Percentiles rank a stretch among this genome's conserved stretches.
Conservation (phyloP, 2,888 invertebrate species). For the Platycheirus rosarum region DNA sequence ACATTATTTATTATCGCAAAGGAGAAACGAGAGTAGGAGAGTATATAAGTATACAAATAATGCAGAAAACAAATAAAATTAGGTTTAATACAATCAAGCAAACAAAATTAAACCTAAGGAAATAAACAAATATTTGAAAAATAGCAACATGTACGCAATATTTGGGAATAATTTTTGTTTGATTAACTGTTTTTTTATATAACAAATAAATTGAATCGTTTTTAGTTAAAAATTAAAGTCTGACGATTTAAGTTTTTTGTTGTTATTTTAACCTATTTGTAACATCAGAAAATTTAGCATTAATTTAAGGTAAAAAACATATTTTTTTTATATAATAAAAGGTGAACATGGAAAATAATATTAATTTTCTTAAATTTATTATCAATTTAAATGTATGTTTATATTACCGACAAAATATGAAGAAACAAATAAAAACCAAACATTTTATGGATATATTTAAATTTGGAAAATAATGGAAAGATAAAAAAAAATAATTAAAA, state of each 20-base stretch:
- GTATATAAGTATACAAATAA: constrained; percentile 58
- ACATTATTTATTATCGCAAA: constrained; percentile 74
- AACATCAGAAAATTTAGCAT: constrained; percentile 24
- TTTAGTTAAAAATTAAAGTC: constrained; percentile 61
- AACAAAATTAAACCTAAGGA: constrained; percentile 27
- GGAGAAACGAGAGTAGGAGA: constrained; percentile 45
- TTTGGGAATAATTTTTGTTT: constrained; percentile 4
- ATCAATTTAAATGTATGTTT: constrained; percentile 68
- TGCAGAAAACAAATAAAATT: constrained; percentile 56
- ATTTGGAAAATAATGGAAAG: constrained; percentile 58
- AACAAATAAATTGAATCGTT: constrained; percentile 14
- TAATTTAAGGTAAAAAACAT: constrained; percentile 9
- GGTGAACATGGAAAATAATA: constrained; percentile 37
- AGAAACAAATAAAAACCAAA: constrained; percentile 28
- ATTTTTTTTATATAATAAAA: constrained; percentile 39
- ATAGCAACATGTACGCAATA: constrained; percentile 35
- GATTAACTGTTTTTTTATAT: not conserved
- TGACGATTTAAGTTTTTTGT: constrained; percentile 42
- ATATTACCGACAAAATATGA: constrained; percentile 40
- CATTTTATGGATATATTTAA: constrained; percentile 58
- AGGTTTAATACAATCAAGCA: constrained; percentile 54
- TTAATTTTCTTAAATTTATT: constrained; percentile 63
- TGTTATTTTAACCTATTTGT: constrained; percentile 22
- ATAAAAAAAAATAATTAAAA: constrained; percentile 36
- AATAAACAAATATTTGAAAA: constrained; percentile 43